Percentiles rank a stretch among this genome's conserved stretches.
These are phyloP conservation scores for Camponotus floridanus DNA, from an alignment of 1,140 invertebrate genomes.

Conservation along the genomic window DNA sequence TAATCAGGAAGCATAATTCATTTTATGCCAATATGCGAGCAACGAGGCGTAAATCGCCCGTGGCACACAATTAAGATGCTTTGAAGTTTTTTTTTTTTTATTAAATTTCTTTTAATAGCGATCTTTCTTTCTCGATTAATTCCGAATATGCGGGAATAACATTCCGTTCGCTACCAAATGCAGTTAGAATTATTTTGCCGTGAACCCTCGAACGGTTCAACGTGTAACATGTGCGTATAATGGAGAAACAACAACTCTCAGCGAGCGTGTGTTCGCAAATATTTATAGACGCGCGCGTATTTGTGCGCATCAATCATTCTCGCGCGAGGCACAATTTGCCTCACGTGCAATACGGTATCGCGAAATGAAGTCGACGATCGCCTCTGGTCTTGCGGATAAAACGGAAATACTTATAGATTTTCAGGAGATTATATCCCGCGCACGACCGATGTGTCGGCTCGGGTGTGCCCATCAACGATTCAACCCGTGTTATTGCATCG, in stretches of 20 bases:
- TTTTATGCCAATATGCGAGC: constrained; percentile 38
- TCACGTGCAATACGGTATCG: constrained; percentile 34
- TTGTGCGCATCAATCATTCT: constrained; percentile 42
- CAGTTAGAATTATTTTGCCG: constrained; percentile 26
- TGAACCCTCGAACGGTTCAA: constrained; percentile 26
- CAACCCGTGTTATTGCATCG: constrained; percentile 12
- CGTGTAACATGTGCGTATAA: constrained; percentile 4
- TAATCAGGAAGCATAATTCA: constrained; percentile 8
- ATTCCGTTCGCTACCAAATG: constrained; percentile 4
- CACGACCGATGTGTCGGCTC: not conserved
- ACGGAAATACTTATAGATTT: constrained; percentile 52
- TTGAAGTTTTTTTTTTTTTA: not conserved
- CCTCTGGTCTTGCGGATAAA: constrained; percentile 25
- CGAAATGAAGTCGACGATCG: constrained; percentile 16
- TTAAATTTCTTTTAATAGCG: constrained; percentile 4
- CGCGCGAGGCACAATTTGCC: constrained; percentile 13
- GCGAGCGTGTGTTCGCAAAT: constrained; percentile 42
- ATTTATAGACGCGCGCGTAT: constrained; percentile 9
- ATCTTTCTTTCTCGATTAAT: constrained; percentile 26
- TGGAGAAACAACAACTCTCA: constrained; percentile 16
- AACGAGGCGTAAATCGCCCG: constrained; percentile 49
- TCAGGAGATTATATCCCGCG: constrained; percentile 32
- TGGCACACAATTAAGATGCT: constrained; percentile 45
- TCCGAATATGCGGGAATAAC: constrained; percentile 25
- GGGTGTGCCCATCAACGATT: constrained; percentile 35